A percentile compares a stretch with the other conserved stretches of the same genome.
phyloP scores from a whole-genome alignment of 2,888 invertebrate species.

The Drosophila nigricruria region DNA sequence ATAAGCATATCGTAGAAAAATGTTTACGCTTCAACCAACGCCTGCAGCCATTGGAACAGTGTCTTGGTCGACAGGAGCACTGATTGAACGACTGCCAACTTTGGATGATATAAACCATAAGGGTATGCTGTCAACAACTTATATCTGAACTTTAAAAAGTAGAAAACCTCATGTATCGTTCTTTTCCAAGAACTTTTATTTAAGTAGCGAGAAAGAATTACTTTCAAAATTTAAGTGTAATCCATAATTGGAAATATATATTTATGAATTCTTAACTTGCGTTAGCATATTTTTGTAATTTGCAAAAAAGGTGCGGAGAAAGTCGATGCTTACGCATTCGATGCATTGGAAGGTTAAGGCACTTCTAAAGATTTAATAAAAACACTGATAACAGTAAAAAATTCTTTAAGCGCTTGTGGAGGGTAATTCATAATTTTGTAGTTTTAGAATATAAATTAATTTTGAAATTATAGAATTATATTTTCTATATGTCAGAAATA shows the following conservation, averaged over 20 bases:
- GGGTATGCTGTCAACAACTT: conserved; percentile 87
- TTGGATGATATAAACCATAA: conserved; percentile 94
- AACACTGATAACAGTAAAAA: too few relatives aligned
- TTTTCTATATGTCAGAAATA: too few relatives aligned
- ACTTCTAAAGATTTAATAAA: too few relatives aligned
- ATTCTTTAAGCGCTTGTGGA: too few relatives aligned
- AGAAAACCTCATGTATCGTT: not conserved
- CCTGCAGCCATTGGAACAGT: conserved; percentile 92
- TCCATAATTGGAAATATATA: not conserved
- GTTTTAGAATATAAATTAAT: too few relatives aligned
- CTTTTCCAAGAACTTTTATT: not conserved
- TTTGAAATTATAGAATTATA: too few relatives aligned
- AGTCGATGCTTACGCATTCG: too few relatives aligned
- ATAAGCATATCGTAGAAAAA: conserved; percentile 44
- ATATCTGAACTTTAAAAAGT: not conserved
- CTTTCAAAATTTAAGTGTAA: not conserved
- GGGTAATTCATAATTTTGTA: too few relatives aligned
- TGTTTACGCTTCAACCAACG: conserved; percentile 91
- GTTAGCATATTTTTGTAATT: not conserved
- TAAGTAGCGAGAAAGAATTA: not conserved
- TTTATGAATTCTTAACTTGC: not conserved
- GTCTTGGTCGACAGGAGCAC: conserved; percentile 91
- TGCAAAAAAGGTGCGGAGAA: too few relatives aligned
- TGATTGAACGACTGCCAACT: conserved; percentile 88
- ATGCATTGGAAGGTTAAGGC: too few relatives aligned